Evolutionary conservation across 2,888 invertebrate genomes (phyloP), one percentile per base, ranked within the genome.

Genomic region (Euproctis similis): DNA sequence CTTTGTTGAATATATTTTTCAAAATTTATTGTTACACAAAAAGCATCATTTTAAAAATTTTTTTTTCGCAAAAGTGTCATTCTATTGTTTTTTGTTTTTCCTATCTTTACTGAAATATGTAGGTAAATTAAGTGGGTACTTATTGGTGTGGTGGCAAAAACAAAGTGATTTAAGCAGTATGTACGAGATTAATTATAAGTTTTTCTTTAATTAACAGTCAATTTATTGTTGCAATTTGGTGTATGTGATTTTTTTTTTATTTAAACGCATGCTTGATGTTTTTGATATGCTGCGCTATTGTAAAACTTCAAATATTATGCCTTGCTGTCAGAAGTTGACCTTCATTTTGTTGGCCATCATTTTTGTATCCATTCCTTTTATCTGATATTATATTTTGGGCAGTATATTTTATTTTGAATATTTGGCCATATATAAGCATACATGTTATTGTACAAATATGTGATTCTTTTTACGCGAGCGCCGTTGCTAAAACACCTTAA

Each of bases 291-390:
- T 78, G 71, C 67, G 85, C 80, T 82, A 71, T 72, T 73, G 68
- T 69, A 41, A n/a, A 72, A 72, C 62, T 75, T 73, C 69, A 69
- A 76, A 64, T 84, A 75, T 66, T 80, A 77, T 86, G 85, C 85
- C 85, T 86, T 86, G 88, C 88, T 90, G 90, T 92, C 92, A 92
- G 93, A 93, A 94, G 93, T 94, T 94, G 93, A 94, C 93, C 92
- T 92, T 93, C 93, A 92, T 93, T 93, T 92, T 88, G 91, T 91
- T 90, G 90, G 91, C 92, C 90, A 91, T 91, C 90, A 90, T 90
- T 90, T 89, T 89, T 88, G 85, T 88, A 86, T 86, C 77, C 80
- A 81, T 82, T 72, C 72, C 72, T 82, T 78, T 80, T 72, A 69
- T 82, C 81, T 81, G 67, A 75, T 74, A 72, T 80, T 14, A 70